A percentile compares a stretch with the other conserved stretches of the same genome.
These are phyloP conservation scores for Cephus nigrinus DNA, from an alignment of 2,888 invertebrate genomes.

Conservation along the genomic window DNA sequence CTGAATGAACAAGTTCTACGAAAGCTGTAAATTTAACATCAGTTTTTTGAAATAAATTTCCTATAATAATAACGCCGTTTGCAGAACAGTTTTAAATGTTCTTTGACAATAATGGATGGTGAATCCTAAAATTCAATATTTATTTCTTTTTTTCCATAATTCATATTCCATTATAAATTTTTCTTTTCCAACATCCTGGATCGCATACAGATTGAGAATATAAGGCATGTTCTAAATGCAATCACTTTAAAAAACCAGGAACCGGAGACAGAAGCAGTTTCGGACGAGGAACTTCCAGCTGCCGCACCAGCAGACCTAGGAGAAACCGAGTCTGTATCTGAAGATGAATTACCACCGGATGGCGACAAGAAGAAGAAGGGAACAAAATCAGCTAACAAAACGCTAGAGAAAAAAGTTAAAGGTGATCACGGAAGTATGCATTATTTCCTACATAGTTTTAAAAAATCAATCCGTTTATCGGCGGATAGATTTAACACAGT, in stretches of 20 bases:
- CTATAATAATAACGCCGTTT: not conserved
- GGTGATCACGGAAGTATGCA: slow-evolving; percentile 60
- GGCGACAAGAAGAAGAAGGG: slow-evolving; percentile 69
- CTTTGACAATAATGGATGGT: not conserved
- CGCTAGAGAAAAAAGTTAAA: slow-evolving; percentile 64
- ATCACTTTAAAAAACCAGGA: slow-evolving; percentile 67
- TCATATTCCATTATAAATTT: slow-evolving; percentile 1
- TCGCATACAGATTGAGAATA: not conserved
- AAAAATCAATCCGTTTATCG: not conserved
- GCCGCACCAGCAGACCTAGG: slow-evolving; percentile 81
- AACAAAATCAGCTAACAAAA: slow-evolving; percentile 63
- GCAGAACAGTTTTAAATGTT: not conserved
- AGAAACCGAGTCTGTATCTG: slow-evolving; percentile 87
- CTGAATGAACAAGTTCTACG: not conserved
- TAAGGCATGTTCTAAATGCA: not conserved
- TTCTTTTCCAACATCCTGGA: not conserved
- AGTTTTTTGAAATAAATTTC: not conserved
- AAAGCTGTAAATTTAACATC: not conserved
- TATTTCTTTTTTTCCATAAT: slow-evolving; percentile 5
- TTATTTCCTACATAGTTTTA: not conserved
- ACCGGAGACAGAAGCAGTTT: slow-evolving; percentile 86
- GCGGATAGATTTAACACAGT: not conserved
- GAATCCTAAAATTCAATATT: not conserved
- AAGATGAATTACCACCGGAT: slow-evolving; percentile 81
- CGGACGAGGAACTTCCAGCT: slow-evolving; percentile 83